Percentiles rank a stretch among this genome's conserved stretches.
Conservation (phyloP, 2,113 vertebrate genomes). For the Chaetura pelagica region DNA sequence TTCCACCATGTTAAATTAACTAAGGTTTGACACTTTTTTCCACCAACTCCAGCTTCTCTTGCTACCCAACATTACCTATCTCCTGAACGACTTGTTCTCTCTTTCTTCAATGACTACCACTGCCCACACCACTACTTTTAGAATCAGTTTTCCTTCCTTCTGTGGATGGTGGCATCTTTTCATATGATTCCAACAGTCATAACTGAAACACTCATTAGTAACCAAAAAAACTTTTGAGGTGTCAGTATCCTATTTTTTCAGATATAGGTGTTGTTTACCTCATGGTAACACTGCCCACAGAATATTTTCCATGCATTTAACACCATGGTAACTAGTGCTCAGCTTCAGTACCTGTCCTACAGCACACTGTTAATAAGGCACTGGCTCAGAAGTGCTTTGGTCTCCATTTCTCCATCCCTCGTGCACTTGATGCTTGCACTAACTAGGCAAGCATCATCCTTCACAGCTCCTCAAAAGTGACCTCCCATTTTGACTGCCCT, state of each 20-base stretch:
- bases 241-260: neutral
- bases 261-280: neutral
- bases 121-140: neutral
- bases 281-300: neutral
- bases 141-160: neutral
- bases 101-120: fast-evolving
- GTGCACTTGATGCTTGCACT: neutral
- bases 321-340: neutral
- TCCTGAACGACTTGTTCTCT: neutral
- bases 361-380: neutral
- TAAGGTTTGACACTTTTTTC: neutral
- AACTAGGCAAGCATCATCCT: neutral
- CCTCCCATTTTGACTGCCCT: neutral
- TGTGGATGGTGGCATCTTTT: fast-evolving
- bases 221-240: neutral
- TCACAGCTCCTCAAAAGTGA: neutral
- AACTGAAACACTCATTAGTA: neutral
- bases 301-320: neutral
- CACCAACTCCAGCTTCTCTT: neutral
- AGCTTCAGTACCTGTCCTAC: neutral
- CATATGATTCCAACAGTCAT: fast-evolving
- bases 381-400: fast-evolving
- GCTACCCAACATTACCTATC: neutral
- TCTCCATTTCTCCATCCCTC: fast-evolving
- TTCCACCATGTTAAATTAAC: neutral